Conservation (phyloP, 2,797 vertebrate genomes). For the Odontamblyopus lacepedii region DNA sequence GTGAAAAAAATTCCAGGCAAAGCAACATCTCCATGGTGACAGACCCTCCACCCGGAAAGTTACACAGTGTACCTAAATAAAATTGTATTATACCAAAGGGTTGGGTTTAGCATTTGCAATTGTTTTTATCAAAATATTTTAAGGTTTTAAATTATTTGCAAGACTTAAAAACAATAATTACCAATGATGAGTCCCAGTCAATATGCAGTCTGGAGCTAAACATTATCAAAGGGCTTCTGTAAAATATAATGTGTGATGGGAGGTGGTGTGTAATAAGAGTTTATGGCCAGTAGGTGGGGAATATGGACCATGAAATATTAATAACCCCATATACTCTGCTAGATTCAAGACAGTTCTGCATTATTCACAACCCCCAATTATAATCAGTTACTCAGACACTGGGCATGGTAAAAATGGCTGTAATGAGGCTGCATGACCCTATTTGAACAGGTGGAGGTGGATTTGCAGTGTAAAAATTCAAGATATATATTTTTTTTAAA, state of each 20-base stretch:
- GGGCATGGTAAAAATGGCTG: background rate
- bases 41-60: too few species aligned
- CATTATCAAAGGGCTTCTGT: background rate
- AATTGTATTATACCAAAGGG: background rate
- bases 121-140: background rate
- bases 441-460: background rate
- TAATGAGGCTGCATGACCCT: background rate
- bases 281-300: conserved; percentile 50
- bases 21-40: too few species aligned
- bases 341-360: background rate
- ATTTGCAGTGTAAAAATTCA: background rate
- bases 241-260: background rate
- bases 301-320: conserved; percentile 21
- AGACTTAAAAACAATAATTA: background rate
- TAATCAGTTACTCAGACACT: background rate
- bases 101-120: background rate
- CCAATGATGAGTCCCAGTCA: too few species aligned
- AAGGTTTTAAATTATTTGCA: background rate
- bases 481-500: too few species aligned
- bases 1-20: too few species aligned
- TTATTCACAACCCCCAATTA: conserved; percentile 3
- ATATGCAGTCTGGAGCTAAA: background rate
- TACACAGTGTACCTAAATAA: too few species aligned
- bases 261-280: conserved; percentile 28
- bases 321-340: background rate